These are phyloP conservation scores for Apodemus sylvaticus DNA, from an alignment of 2,113 vertebrate genomes.

Conservation along the genomic window DNA sequence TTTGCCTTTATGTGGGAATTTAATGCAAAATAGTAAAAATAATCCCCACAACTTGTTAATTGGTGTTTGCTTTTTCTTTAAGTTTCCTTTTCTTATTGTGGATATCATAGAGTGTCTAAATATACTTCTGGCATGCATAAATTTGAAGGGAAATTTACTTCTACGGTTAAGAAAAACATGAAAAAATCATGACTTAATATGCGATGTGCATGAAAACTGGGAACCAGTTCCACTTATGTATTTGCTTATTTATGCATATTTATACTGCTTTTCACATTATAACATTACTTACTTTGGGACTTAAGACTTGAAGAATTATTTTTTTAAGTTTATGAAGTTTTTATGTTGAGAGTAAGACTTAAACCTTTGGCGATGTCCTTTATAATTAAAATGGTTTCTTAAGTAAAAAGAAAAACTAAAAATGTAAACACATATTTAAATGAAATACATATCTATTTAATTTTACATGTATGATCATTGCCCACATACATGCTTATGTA, in stretches of 20 bases:
- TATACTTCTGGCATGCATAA: conserved; percentile 33
- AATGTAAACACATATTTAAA: neutral
- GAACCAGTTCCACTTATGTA: neutral
- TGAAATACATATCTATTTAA: neutral
- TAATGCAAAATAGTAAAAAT: neutral
- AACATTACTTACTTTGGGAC: neutral
- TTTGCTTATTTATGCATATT: neutral
- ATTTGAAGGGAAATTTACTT: conserved; percentile 15
- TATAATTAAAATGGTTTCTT: neutral
- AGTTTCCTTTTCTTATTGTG: neutral
- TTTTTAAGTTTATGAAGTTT: neutral
- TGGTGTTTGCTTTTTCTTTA: neutral
- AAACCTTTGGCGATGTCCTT: neutral
- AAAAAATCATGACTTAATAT: neutral
- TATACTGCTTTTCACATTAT: neutral
- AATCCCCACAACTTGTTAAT: neutral
- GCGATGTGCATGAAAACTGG: neutral
- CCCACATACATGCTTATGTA: neutral
- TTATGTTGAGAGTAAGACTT: neutral
- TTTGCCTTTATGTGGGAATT: neutral
- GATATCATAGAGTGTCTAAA: neutral
- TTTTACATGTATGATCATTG: neutral
- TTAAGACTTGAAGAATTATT: neutral
- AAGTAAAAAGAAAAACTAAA: conserved; percentile 14
- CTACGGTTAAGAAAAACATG: neutral